A percentile compares a stretch with the other conserved stretches of the same genome.
These are phyloP conservation scores for Sorex araneus DNA, from an alignment of 2,113 vertebrate species.

Conservation along the genomic window DNA sequence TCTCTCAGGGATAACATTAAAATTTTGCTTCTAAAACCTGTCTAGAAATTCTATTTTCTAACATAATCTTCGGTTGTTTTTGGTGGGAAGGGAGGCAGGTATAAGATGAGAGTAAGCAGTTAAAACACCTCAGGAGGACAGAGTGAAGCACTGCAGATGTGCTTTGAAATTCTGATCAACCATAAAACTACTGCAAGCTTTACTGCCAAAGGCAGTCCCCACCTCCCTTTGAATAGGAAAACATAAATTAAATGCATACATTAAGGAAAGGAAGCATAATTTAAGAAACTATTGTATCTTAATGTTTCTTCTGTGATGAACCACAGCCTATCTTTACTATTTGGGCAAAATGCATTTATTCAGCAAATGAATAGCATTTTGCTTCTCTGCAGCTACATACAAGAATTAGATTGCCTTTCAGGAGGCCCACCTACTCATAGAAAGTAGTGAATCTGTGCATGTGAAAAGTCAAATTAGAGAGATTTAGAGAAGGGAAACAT, in stretches of 20 bases:
- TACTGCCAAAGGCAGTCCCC: neutral
- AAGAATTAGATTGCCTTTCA: slow-evolving; percentile 48
- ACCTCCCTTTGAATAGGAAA: slow-evolving; percentile 30
- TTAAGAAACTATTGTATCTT: slow-evolving; percentile 5
- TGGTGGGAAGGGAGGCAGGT: neutral
- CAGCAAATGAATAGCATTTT: slow-evolving; percentile 31
- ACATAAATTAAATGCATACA: slow-evolving; percentile 18
- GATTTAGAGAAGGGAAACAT: neutral
- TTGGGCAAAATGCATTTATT: neutral
- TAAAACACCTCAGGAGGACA: slow-evolving; percentile 41
- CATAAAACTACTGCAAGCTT: neutral
- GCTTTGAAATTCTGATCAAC: slow-evolving; percentile 66
- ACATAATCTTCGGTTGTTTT: slow-evolving; percentile 21
- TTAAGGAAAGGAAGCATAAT: slow-evolving; percentile 57
- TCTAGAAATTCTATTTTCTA: slow-evolving; percentile 12
- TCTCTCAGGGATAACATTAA: slow-evolving; percentile 1
- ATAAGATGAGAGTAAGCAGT: neutral
- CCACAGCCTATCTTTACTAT: slow-evolving; percentile 14
- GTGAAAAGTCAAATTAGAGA: slow-evolving; percentile 1
- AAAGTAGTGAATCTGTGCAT: neutral
- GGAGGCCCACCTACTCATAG: neutral
- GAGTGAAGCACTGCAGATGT: slow-evolving; percentile 30
- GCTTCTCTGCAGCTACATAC: neutral
- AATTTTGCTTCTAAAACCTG: neutral
- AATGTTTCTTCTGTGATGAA: slow-evolving; percentile 50